Percentiles rank a stretch among this genome's conserved stretches.
These are phyloP conservation scores for Serinus canaria DNA, from an alignment of 2,113 vertebrate genomes.

Conservation along the genomic window DNA sequence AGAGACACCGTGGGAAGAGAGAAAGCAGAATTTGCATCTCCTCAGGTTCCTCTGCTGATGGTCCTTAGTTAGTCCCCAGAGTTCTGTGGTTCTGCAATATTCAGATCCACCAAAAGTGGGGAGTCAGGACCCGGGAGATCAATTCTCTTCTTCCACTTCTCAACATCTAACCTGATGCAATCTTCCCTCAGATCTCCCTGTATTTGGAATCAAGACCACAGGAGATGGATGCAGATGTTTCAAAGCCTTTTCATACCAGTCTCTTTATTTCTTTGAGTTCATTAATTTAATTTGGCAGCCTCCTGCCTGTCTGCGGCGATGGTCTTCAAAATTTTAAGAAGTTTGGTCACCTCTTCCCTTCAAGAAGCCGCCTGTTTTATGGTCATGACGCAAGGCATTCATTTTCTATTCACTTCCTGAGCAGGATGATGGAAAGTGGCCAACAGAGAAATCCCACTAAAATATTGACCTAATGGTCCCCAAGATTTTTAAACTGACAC, in stretches of 20 bases:
- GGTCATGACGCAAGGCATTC: not conserved
- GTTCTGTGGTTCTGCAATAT: not conserved
- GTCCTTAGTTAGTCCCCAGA: not conserved
- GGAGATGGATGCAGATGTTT: not conserved
- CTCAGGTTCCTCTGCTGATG: not conserved
- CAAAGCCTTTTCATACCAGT: not conserved
- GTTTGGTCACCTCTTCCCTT: not conserved
- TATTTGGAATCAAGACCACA: not conserved
- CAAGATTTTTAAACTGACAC: not conserved
- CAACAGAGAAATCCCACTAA: not conserved
- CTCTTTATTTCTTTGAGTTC: not conserved
- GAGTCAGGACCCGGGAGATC: rapidly evolving
- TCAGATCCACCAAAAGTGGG: not conserved
- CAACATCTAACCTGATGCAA: not conserved
- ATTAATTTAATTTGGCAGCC: not conserved
- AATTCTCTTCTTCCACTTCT: not conserved
- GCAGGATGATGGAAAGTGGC: not conserved
- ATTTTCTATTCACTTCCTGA: not conserved
- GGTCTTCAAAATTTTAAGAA: not conserved
- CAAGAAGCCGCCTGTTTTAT: not conserved
- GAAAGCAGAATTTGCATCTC: not conserved
- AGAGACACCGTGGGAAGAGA: rapidly evolving
- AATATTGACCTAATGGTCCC: not conserved
- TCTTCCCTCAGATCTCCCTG: not conserved
- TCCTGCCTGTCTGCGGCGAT: rapidly evolving